Conservation (phyloP, 2,113 vertebrate genomes). For the Phylloscopus trochilus region DNA sequence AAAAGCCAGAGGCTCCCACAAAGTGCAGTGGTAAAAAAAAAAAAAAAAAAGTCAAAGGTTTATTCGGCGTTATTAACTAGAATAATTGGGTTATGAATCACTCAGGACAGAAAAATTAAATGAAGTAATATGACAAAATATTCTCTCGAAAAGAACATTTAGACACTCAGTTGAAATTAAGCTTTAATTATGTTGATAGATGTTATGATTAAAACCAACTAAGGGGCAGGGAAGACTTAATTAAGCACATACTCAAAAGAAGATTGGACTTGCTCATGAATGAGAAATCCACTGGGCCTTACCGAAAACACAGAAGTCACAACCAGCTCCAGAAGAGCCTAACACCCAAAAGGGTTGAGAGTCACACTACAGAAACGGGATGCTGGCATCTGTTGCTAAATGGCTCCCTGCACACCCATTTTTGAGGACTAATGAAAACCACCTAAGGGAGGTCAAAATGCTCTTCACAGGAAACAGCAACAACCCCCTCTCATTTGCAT, state of each 20-base stretch:
- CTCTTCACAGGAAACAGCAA: not conserved
- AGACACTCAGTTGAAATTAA: not conserved
- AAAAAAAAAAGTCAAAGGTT: not conserved
- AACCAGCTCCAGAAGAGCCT: not conserved
- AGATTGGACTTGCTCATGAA: not conserved
- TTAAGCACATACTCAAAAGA: not conserved
- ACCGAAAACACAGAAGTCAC: not conserved
- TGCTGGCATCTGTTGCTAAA: not conserved
- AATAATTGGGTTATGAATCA: not conserved
- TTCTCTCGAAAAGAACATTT: not conserved
- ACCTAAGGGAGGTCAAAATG: not conserved
- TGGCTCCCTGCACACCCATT: fast-evolving
- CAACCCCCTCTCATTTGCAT: not conserved
- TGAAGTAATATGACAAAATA: not conserved
- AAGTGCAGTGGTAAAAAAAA: not conserved
- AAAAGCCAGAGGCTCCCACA: not conserved
- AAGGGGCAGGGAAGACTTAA: not conserved
- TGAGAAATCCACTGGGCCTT: not conserved
- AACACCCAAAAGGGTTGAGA: not conserved
- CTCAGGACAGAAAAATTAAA: not conserved
- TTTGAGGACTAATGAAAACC: not conserved
- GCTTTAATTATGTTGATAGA: not conserved
- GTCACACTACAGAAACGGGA: not conserved
- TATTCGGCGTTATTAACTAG: not conserved
- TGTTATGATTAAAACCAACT: not conserved